Evolutionary conservation across 1,140 invertebrate genomes (phyloP).

Genomic region (Drosophila azteca): DNA sequence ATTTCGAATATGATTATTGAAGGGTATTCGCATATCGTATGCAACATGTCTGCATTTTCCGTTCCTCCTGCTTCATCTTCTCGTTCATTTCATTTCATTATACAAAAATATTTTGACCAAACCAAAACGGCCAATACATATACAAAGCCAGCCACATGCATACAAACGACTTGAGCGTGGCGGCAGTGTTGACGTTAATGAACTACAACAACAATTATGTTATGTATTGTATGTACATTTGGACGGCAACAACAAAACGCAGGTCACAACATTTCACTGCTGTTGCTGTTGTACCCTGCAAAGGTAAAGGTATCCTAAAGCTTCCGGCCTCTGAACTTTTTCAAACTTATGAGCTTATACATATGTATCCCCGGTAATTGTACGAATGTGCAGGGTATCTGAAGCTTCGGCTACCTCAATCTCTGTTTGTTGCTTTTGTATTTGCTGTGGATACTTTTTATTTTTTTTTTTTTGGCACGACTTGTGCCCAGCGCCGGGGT

Average conservation of each 20-base stretch:
- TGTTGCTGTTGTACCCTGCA: slow-evolving; percentile 2
- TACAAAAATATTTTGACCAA: slow-evolving; percentile 43
- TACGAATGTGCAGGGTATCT: too few species aligned
- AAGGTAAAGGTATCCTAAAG: too few species aligned
- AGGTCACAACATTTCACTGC: slow-evolving; percentile 14
- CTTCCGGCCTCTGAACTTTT: too few species aligned
- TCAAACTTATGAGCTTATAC: too few species aligned
- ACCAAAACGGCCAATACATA: slow-evolving; percentile 21
- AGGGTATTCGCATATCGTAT: background rate
- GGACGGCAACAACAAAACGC: slow-evolving; percentile 3
- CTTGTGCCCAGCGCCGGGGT: background rate
- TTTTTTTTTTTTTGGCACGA: background rate
- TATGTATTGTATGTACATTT: slow-evolving; percentile 7
- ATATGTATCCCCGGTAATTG: too few species aligned
- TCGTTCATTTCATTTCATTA: slow-evolving; percentile 9
- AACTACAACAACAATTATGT: slow-evolving; percentile 39
- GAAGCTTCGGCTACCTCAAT: too few species aligned
- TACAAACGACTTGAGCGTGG: slow-evolving; percentile 28
- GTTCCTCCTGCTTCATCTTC: background rate
- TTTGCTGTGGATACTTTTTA: slow-evolving; percentile 1
- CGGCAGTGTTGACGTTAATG: slow-evolving; percentile 47
- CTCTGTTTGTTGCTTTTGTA: background rate
- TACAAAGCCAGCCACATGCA: slow-evolving; percentile 25
- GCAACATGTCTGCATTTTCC: background rate
- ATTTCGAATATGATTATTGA: too few species aligned